Conservation (phyloP, 2,113 vertebrate genomes). For the Centropus unirufus region DNA sequence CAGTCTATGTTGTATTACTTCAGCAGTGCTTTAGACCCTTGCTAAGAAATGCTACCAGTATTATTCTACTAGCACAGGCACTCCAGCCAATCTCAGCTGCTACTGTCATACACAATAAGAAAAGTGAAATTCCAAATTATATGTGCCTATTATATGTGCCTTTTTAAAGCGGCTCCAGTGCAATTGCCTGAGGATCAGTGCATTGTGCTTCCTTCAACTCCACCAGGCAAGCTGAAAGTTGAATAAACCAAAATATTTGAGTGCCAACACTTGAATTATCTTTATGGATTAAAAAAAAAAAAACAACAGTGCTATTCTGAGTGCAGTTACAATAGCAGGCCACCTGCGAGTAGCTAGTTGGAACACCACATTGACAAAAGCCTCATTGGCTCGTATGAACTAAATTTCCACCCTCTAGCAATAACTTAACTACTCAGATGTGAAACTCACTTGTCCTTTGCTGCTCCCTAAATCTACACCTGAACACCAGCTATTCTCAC, state of each 20-base stretch:
- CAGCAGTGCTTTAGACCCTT: background rate
- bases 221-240: slow-evolving; percentile 20
- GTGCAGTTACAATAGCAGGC: slow-evolving; percentile 24
- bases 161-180: background rate
- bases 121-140: background rate
- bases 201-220: slow-evolving; percentile 3
- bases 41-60: background rate
- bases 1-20: background rate
- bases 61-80: background rate
- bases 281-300: slow-evolving; percentile 24
- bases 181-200: background rate
- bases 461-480: background rate
- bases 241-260: slow-evolving; percentile 25
- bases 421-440: background rate
- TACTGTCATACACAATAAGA: background rate
- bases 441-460: slow-evolving; percentile 11
- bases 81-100: background rate
- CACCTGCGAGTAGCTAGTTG: slow-evolving; percentile 51
- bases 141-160: background rate
- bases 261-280: slow-evolving; percentile 59
- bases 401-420: slow-evolving; percentile 32
- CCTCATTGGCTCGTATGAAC: background rate
- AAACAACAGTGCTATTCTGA: slow-evolving; percentile 24
- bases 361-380: background rate
- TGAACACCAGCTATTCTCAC: background rate